phyloP scores from a whole-genome alignment of 2,113 vertebrate species.

The Grallaria varia region DNA sequence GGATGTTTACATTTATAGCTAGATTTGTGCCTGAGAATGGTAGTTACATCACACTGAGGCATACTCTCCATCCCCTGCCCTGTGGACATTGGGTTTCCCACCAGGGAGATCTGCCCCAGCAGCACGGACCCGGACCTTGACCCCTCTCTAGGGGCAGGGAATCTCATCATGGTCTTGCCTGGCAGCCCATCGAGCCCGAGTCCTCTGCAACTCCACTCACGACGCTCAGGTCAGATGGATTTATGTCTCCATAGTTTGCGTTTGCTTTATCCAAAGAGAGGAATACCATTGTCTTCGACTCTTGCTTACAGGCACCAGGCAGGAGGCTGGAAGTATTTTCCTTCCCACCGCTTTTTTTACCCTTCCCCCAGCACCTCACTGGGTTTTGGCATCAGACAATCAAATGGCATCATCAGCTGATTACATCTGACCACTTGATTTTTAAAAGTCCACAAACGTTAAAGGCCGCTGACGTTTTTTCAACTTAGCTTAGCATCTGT shows the following conservation, averaged over 20 bases:
- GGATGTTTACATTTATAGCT: neutral
- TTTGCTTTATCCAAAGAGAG: neutral
- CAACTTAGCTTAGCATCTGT: neutral
- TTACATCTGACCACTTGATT: neutral
- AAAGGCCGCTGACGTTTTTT: neutral
- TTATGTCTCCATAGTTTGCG: neutral
- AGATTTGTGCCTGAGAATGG: neutral
- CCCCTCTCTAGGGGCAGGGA: neutral
- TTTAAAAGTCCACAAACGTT: neutral
- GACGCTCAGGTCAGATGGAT: neutral
- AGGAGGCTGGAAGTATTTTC: neutral
- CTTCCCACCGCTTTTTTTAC: neutral
- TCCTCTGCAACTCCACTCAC: neutral
- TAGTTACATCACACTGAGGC: fast-evolving
- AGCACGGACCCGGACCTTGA: neutral
- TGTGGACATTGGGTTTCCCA: fast-evolving
- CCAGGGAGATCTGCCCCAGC: neutral
- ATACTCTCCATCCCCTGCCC: no score
- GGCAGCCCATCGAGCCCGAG: neutral
- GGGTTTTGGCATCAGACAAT: neutral
- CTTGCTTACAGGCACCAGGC: neutral
- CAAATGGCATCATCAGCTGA: neutral
- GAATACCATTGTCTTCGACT: neutral
- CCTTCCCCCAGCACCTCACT: neutral
- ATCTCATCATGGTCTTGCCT: fast-evolving